Percentiles rank a stretch among this genome's conserved stretches.
Conservation (phyloP, 2,113 vertebrate species). For the Nothobranchius furzeri region DNA sequence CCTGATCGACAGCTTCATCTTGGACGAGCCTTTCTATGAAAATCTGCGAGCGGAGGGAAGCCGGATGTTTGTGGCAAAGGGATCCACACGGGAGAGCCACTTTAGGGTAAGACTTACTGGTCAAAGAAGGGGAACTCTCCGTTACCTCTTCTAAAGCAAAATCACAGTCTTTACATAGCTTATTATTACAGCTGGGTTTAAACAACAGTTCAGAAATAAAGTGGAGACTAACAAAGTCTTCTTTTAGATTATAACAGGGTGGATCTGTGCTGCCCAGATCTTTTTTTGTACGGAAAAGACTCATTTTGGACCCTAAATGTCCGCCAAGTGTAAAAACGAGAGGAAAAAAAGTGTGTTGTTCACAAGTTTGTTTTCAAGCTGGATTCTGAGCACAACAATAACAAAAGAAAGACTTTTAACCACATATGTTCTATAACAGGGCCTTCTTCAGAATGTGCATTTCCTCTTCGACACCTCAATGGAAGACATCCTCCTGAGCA, state of each 20-base stretch:
- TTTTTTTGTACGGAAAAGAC: constrained; percentile 23
- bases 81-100: constrained; percentile 88
- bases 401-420: not conserved
- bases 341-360: constrained; percentile 21
- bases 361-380: constrained; percentile 12
- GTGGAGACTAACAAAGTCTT: constrained; percentile 13
- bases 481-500: constrained; percentile 86
- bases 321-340: constrained; percentile 33
- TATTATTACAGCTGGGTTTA: constrained; percentile 36
- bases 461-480: constrained; percentile 88
- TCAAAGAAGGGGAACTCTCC: not conserved
- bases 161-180: constrained; percentile 28
- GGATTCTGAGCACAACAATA: not conserved
- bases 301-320: constrained; percentile 53
- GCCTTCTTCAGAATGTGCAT: constrained; percentile 89
- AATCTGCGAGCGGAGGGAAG: constrained; percentile 82
- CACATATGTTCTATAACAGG: constrained; percentile 76
- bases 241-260: constrained; percentile 16
- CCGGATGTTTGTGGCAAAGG: constrained; percentile 90
- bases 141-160: constrained; percentile 16
- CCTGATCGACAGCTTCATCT: constrained; percentile 90
- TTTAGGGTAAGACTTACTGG: constrained; percentile 85
- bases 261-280: constrained; percentile 26
- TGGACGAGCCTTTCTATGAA: constrained; percentile 96
- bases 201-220: constrained; percentile 33